Evolutionary conservation across 1,140 invertebrate genomes (phyloP), one percentile per base, ranked within the genome.

Genomic region (Heliothis subflexa): DNA sequence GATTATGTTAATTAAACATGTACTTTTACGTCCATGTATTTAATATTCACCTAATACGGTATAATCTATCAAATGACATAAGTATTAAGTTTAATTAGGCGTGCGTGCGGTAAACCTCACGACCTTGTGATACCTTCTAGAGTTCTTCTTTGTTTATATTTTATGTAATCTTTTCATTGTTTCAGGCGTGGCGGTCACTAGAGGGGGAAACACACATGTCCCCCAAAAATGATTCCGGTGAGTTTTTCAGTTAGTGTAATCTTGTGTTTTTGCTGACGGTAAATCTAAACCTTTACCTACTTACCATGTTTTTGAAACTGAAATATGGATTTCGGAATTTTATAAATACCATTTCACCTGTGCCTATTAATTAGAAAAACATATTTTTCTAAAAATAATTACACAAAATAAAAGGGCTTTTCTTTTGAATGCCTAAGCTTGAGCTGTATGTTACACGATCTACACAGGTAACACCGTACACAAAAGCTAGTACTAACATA

Each of bases 181-280:
- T 89, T 79, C 84, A 91, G 90, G 78, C 54, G 80, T 70, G 61
- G 68, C 49, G 79, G 64, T 74, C 71, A 50, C 80, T 85, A 82
- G 79, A 81, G 81, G 78, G 71, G 84, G 74, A 74, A 83, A 80
- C 82, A 89, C 91, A 93, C 92, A 93, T 93, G 92, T 93, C 88
- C 88, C 77, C 91, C 83, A 83, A 89, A 84, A 86, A 93, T 93
- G 92, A 93, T 93, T 87, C 92, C 92, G 91, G 91, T 93, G 79
- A 93, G 90, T 86, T 54, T 18, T 14, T 45, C 0, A 40, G 5
- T 7, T 40, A 9, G 33, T 40, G 33, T 40, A 40, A 40, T 40
- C 33, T 40, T 40, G 33, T 9, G 5, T 40, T 33, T 2, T 1
- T 28, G 28, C 2, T 28, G 28, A 1, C n/a, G 1, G 3, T 18